Percentiles rank a stretch among this genome's conserved stretches.
Evolutionary conservation across 2,888 invertebrate genomes (phyloP).

Genomic region (Saturnia pavonia): DNA sequence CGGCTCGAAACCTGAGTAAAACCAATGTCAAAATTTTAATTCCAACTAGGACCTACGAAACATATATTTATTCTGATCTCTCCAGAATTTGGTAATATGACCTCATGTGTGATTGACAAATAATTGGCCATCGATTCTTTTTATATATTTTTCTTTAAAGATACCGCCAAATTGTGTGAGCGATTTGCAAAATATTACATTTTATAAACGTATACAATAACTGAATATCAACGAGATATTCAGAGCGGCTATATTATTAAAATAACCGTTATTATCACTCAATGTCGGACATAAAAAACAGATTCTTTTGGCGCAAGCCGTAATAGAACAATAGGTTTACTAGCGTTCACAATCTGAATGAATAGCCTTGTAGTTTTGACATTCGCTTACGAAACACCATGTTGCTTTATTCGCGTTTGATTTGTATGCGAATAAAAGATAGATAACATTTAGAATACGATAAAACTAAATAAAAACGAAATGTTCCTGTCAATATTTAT

Average conservation of each 20-base stretch:
- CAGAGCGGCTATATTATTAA: background rate
- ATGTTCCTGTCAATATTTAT: background rate
- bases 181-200: background rate
- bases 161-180: background rate
- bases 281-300: conserved; percentile 1
- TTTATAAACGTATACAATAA: background rate
- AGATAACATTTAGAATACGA: background rate
- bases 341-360: background rate
- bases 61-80: background rate
- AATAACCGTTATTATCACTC: background rate
- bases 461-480: background rate
- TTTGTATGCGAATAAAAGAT: background rate
- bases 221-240: background rate
- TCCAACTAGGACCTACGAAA: no score
- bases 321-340: conserved; percentile 3
- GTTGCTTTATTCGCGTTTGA: background rate
- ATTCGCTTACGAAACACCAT: background rate
- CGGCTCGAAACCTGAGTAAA: no score
- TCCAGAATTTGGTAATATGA: background rate
- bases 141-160: background rate
- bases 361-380: conserved; percentile 1
- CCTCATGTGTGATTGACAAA: background rate
- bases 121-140: background rate
- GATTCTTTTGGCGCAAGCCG: background rate
- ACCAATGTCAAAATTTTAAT: no score